These are phyloP conservation scores for Hymenopus coronatus DNA, from an alignment of 2,888 invertebrate species.

Conservation along the genomic window DNA sequence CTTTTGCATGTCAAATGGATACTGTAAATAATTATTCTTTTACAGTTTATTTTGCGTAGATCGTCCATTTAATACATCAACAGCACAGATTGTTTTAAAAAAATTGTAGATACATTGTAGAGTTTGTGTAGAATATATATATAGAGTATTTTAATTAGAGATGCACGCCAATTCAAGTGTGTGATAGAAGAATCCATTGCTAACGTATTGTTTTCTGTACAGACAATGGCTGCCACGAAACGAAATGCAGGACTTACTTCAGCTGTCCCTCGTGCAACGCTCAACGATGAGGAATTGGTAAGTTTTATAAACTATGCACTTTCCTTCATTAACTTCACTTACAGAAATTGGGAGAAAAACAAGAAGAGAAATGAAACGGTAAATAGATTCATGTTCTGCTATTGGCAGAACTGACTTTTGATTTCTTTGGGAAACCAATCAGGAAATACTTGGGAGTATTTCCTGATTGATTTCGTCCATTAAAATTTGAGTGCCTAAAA, in stretches of 20 bases:
- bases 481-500: no score
- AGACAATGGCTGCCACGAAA: conserved; percentile 99
- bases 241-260: conserved; percentile 96
- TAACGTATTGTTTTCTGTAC: conserved; percentile 47
- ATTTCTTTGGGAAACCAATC: no score
- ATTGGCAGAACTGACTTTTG: no score
- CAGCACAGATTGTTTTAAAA: conserved; percentile 33
- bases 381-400: no score
- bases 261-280: conserved; percentile 92
- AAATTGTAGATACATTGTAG: conserved; percentile 11
- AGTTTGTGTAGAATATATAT: background rate
- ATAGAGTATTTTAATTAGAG: background rate
- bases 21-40: background rate
- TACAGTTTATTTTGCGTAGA: background rate
- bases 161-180: conserved; percentile 31
- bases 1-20: background rate
- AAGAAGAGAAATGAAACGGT: no score
- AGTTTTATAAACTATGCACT: conserved; percentile 48
- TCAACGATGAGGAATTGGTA: conserved; percentile 99
- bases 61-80: background rate
- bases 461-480: no score
- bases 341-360: no score
- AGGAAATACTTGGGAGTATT: no score
- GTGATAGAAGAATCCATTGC: conserved; percentile 40
- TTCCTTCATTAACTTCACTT: background rate